Conservation (phyloP, 2,113 vertebrate species). For the Neolamprologus falcicula region DNA sequence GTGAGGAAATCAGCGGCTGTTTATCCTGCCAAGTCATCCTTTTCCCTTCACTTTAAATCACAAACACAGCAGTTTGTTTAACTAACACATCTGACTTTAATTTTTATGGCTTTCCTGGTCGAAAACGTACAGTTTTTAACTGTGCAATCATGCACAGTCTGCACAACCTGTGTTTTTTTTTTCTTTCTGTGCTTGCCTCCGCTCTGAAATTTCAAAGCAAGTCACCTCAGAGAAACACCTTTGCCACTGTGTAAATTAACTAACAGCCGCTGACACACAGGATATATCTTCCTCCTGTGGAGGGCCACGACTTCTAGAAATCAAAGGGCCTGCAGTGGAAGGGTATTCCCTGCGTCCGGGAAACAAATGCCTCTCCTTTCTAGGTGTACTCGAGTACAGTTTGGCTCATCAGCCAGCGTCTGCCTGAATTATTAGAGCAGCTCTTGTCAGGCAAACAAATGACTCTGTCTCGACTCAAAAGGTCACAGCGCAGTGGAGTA, state of each 20-base stretch:
- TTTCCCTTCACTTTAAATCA: not conserved
- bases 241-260: not conserved
- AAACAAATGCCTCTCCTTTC: conserved; percentile 13
- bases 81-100: not conserved
- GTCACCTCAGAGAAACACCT: not conserved
- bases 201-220: not conserved
- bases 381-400: conserved; percentile 26
- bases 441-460: conserved; percentile 64
- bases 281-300: not conserved
- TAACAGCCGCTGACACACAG: not conserved
- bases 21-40: conserved; percentile 33
- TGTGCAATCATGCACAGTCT: not conserved
- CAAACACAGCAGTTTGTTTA: not conserved
- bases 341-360: not conserved
- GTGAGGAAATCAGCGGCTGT: conserved; percentile 28
- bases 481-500: conserved; percentile 49
- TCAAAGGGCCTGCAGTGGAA: not conserved
- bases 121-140: not conserved
- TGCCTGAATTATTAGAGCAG: conserved; percentile 57
- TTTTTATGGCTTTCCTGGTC: not conserved
- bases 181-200: not conserved
- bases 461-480: conserved; percentile 59
- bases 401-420: conserved; percentile 44
- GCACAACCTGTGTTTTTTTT: not conserved
- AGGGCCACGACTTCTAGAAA: not conserved